phyloP scores from a whole-genome alignment of 2,113 vertebrate species.

The Platysteira castanea region DNA sequence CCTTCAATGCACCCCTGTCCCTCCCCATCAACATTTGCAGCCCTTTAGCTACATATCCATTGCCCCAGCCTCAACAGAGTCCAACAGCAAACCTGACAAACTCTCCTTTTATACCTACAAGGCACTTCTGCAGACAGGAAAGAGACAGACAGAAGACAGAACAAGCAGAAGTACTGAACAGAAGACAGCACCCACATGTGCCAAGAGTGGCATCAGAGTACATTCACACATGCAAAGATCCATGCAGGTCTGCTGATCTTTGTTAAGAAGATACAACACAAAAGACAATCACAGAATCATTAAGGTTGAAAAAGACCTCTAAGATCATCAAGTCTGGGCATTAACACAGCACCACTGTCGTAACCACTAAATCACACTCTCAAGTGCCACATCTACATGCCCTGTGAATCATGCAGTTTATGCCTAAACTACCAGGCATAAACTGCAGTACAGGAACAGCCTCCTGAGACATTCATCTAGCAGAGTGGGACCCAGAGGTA shows the following conservation, averaged over 20 bases:
- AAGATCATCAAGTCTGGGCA: neutral
- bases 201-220: neutral
- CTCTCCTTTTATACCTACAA: neutral
- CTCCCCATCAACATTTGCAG: neutral
- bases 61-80: neutral
- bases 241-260: neutral
- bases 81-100: neutral
- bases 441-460: neutral
- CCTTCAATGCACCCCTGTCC: neutral
- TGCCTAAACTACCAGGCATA: neutral
- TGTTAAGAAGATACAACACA: neutral
- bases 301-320: neutral
- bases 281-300: neutral
- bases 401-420: neutral
- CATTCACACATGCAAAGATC: neutral
- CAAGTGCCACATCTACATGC: neutral
- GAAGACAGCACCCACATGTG: neutral
- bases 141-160: neutral
- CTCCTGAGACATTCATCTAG: neutral
- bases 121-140: neutral
- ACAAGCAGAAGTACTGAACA: neutral
- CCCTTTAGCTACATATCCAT: neutral
- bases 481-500: neutral
- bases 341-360: neutral
- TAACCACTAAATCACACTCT: neutral